Evolutionary conservation across 2,888 invertebrate genomes (phyloP).

Genomic region (Drosophila hamatofila): DNA sequence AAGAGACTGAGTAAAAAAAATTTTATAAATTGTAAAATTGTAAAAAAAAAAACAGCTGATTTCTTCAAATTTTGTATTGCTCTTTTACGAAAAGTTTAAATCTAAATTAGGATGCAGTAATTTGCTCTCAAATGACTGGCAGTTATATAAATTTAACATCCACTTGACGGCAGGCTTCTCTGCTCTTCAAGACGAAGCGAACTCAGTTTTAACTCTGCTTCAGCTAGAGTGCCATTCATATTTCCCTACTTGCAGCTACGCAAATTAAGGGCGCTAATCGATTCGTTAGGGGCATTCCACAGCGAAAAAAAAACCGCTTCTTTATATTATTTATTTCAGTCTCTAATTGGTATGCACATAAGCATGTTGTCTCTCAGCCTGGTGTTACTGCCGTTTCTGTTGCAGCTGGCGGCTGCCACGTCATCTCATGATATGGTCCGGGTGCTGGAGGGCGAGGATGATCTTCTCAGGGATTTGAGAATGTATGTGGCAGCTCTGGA

Average conservation of each 20-base stretch:
- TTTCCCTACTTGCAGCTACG: background rate
- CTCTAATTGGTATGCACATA: background rate
- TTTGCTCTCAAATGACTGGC: too few species aligned
- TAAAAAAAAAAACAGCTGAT: too few species aligned
- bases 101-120: too few species aligned
- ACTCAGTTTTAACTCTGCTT: background rate
- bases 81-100: too few species aligned
- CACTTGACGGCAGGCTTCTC: too few species aligned
- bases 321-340: background rate
- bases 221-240: background rate
- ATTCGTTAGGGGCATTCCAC: slow-evolving; percentile 10
- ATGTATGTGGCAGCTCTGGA: slow-evolving; percentile 10
- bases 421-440: slow-evolving; percentile 47
- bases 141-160: too few species aligned
- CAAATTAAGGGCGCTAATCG: background rate
- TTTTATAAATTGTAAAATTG: too few species aligned
- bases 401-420: slow-evolving; percentile 6
- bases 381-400: background rate
- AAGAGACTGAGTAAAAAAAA: too few species aligned
- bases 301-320: too few species aligned
- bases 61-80: too few species aligned
- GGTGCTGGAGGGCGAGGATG: slow-evolving; percentile 33
- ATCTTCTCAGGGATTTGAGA: slow-evolving; percentile 20
- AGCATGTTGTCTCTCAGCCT: slow-evolving; percentile 16
- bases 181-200: too few species aligned